A percentile compares a stretch with the other conserved stretches of the same genome.
Conservation (phyloP, 2,113 vertebrate species). For the Neogale vison region DNA sequence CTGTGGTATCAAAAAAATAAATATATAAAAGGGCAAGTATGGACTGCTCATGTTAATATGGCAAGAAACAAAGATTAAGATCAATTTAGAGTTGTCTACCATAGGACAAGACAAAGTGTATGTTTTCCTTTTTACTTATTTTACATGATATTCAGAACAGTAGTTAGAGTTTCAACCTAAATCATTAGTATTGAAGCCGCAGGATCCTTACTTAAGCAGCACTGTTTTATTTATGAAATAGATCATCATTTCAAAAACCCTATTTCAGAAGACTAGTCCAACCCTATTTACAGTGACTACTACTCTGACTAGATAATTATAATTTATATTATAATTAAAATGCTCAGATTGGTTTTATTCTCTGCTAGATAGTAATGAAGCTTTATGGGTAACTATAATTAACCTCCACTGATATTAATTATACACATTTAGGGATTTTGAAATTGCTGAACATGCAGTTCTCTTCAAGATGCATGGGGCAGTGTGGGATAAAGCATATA, state of each 20-base stretch:
- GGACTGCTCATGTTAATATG: neutral
- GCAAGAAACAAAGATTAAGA: neutral
- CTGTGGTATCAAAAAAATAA: neutral
- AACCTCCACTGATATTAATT: constrained; percentile 80
- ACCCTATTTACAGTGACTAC: constrained; percentile 19
- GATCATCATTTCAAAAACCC: neutral
- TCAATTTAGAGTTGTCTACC: neutral
- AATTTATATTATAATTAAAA: constrained; percentile 74
- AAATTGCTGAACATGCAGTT: constrained; percentile 74
- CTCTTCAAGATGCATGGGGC: neutral
- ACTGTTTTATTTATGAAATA: neutral
- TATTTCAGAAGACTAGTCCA: constrained; percentile 46
- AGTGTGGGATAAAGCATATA: neutral
- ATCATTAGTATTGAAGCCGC: neutral
- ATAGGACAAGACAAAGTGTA: neutral
- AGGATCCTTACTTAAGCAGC: neutral
- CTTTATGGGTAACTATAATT: constrained; percentile 78
- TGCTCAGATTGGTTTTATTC: constrained; percentile 63
- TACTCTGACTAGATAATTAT: constrained; percentile 35
- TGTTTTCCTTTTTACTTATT: neutral
- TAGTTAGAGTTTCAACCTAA: neutral
- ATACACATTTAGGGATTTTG: constrained; percentile 62
- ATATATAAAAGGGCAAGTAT: neutral
- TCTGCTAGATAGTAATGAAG: constrained; percentile 68
- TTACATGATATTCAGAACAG: neutral